Percentiles rank a stretch among this genome's conserved stretches.
These are phyloP conservation scores for Caerostris extrusa DNA, from an alignment of 1,140 invertebrate genomes.

Conservation along the genomic window DNA sequence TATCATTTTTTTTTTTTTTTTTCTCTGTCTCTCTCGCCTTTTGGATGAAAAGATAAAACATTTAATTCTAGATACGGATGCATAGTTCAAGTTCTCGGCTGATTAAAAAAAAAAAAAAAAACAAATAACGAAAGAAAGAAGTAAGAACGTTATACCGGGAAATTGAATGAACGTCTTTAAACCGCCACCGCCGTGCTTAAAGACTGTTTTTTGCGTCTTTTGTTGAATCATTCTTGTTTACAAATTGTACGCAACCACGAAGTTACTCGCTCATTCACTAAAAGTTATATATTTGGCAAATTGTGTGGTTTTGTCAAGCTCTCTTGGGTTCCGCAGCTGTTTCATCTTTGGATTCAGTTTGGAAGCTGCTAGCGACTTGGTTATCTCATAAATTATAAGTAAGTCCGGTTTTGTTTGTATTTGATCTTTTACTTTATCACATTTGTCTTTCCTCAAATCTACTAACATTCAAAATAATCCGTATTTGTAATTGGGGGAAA, in stretches of 20 bases:
- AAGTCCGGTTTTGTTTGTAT: no score
- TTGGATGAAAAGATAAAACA: background rate
- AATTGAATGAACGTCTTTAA: background rate
- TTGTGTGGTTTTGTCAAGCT: background rate
- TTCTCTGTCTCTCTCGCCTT: background rate
- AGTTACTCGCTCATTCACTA: background rate
- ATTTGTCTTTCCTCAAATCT: no score
- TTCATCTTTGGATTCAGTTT: background rate
- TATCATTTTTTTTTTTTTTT: background rate
- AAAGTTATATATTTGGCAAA: background rate
- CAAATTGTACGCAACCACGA: conserved; percentile 18
- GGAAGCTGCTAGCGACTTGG: background rate
- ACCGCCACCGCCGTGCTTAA: background rate
- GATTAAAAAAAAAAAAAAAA: background rate
- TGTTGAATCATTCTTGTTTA: conserved; percentile 9
- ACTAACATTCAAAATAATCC: no score
- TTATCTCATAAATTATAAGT: no score
- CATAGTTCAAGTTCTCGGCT: background rate
- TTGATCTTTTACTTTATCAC: no score
- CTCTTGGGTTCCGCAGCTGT: background rate
- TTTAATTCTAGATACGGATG: background rate
- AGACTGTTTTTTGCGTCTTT: background rate
- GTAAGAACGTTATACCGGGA: background rate
- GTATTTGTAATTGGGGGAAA: no score
- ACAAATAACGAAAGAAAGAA: background rate